Conservation (phyloP, 2,113 vertebrate species). For the Cathartes aura region DNA sequence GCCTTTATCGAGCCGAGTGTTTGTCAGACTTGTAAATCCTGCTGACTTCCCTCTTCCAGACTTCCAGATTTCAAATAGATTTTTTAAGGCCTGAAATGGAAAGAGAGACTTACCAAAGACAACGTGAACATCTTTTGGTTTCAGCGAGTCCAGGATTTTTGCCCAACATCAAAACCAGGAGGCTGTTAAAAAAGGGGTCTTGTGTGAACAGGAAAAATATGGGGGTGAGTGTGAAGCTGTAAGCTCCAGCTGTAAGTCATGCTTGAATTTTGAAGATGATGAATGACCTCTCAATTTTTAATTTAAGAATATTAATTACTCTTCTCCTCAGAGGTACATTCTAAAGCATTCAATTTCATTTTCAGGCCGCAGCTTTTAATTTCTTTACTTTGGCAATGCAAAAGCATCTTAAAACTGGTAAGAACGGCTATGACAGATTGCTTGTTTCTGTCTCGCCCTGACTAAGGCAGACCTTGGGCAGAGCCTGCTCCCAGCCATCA, state of each 20-base stretch:
- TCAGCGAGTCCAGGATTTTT: background rate
- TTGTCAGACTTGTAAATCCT: background rate
- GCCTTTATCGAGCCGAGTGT: accelerated
- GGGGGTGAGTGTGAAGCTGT: background rate
- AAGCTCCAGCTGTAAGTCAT: background rate
- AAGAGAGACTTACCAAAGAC: background rate
- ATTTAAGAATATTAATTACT: background rate
- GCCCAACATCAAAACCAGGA: background rate
- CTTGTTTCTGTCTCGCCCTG: background rate
- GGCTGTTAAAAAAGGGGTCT: background rate
- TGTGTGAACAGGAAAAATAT: background rate
- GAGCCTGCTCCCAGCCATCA: background rate
- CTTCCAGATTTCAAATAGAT: background rate
- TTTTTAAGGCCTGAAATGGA: background rate
- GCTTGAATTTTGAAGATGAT: background rate
- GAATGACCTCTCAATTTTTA: background rate
- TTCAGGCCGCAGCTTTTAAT: background rate
- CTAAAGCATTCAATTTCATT: accelerated
- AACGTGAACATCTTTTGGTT: background rate
- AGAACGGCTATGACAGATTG: background rate
- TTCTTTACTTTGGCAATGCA: background rate
- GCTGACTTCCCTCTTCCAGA: background rate
- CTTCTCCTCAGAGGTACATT: background rate
- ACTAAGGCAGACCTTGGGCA: background rate
- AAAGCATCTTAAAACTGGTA: background rate